Percentiles rank a stretch among this genome's conserved stretches.
Conservation (phyloP, 1,140 invertebrate species). For the Apis dorsata region DNA sequence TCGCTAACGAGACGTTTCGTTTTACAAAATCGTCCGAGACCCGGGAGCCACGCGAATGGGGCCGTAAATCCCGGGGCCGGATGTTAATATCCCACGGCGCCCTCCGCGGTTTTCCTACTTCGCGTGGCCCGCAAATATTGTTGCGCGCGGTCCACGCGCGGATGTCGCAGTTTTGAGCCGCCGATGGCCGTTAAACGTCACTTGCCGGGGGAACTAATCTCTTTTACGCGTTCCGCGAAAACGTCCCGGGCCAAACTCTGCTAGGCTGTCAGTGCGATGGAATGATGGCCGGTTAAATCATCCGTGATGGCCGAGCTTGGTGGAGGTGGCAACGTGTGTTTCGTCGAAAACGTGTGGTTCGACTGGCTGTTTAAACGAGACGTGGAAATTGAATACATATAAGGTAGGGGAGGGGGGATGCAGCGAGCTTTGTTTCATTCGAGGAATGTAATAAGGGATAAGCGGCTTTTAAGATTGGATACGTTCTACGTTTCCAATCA, state of each 20-base stretch:
- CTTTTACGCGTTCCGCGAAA: conserved; percentile 60
- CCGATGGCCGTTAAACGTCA: conserved; percentile 65
- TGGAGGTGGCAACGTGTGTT: conserved; percentile 13
- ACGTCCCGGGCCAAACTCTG: background rate
- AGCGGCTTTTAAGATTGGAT: no score
- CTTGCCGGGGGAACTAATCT: conserved; percentile 57
- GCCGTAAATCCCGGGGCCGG: conserved; percentile 74
- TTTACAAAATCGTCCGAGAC: conserved; percentile 75
- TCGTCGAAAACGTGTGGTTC: background rate
- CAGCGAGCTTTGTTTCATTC: no score
- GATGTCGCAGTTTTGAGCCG: conserved; percentile 65
- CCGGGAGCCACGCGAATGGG: conserved; percentile 66
- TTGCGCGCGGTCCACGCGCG: conserved; percentile 45
- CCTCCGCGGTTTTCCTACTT: background rate
- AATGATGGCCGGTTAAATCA: conserved; percentile 63
- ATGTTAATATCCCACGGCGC: conserved; percentile 70
- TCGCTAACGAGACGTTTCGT: conserved; percentile 77
- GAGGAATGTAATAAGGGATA: no score
- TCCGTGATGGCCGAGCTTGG: background rate
- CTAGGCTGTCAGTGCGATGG: conserved; percentile 32
- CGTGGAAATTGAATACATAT: background rate
- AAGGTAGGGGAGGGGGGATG: no score
- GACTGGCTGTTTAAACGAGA: conserved; percentile 7
- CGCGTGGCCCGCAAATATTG: conserved; percentile 61
- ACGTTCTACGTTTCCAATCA: no score